A percentile compares a stretch with the other conserved stretches of the same genome.
Conservation (phyloP, 2,797 vertebrate genomes). For the Ctenochaetus hawaiiensis region DNA sequence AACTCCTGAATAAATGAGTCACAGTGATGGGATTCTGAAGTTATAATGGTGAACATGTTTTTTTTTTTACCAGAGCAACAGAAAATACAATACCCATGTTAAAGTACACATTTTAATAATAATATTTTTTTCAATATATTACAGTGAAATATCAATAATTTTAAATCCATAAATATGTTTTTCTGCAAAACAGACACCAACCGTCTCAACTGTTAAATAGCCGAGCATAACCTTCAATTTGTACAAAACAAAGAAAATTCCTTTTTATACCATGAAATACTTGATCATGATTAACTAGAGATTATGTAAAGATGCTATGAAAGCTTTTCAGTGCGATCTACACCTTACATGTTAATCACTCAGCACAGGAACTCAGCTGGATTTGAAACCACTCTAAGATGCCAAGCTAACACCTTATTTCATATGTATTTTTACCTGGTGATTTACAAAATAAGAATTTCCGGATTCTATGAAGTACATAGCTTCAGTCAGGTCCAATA, state of each 20-base stretch:
- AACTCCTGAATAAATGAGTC: background rate
- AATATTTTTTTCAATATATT: too few species aligned
- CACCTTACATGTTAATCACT: background rate
- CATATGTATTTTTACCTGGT: slow-evolving; percentile 1
- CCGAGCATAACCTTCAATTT: too few species aligned
- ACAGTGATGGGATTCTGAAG: background rate
- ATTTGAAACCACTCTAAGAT: slow-evolving; percentile 5
- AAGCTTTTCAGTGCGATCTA: background rate
- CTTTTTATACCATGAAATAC: background rate
- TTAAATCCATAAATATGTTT: too few species aligned
- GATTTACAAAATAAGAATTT: slow-evolving; percentile 30
- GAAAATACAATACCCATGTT: too few species aligned
- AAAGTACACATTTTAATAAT: too few species aligned
- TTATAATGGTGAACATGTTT: too few species aligned
- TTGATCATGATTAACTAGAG: background rate
- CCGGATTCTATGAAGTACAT: slow-evolving; percentile 20
- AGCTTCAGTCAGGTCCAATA: background rate
- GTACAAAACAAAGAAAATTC: background rate
- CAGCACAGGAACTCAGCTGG: slow-evolving; percentile 3
- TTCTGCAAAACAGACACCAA: too few species aligned
- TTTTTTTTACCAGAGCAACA: background rate
- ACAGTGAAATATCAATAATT: too few species aligned
- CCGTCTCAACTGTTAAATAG: too few species aligned
- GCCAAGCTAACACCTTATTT: background rate
- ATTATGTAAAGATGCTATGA: slow-evolving; percentile 5